Percentiles rank a stretch among this genome's conserved stretches.
Evolutionary conservation across 1,140 invertebrate genomes (phyloP).

Genomic region (Lutraria rhynchaena): DNA sequence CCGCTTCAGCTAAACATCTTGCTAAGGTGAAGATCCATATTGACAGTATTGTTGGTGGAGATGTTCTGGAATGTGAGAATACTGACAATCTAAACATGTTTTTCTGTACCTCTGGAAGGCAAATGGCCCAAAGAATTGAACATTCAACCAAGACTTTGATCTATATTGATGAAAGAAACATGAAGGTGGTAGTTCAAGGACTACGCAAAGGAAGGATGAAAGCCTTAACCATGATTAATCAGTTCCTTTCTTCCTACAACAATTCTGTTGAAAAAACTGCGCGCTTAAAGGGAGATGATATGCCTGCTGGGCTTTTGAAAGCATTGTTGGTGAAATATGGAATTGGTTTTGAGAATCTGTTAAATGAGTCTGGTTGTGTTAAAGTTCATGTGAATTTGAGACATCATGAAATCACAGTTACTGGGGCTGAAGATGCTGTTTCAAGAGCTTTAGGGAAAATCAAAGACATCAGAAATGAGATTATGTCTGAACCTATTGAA

Average conservation of each 20-base stretch:
- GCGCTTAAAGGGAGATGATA: constrained; percentile 58
- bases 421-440: constrained; percentile 63
- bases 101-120: constrained; percentile 62
- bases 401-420: constrained; percentile 65
- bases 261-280: constrained; percentile 49
- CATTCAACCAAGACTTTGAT: constrained; percentile 60
- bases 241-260: constrained; percentile 59
- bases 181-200: constrained; percentile 70
- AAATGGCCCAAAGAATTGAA: constrained; percentile 61
- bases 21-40: constrained; percentile 56
- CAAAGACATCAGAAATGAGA: constrained; percentile 26
- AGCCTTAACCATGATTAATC: constrained; percentile 54
- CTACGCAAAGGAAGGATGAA: background rate
- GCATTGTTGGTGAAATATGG: constrained; percentile 64
- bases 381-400: constrained; percentile 62
- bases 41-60: constrained; percentile 62
- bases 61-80: constrained; percentile 57
- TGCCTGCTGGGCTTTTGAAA: constrained; percentile 75
- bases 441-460: constrained; percentile 55
- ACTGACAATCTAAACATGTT: constrained; percentile 47
- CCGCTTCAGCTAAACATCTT: constrained; percentile 53
- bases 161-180: constrained; percentile 62
- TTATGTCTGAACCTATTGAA: background rate
- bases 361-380: constrained; percentile 42
- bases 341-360: constrained; percentile 57